These are phyloP conservation scores for Apamea crenata DNA, from an alignment of 2,888 invertebrate species.

Conservation along the genomic window DNA sequence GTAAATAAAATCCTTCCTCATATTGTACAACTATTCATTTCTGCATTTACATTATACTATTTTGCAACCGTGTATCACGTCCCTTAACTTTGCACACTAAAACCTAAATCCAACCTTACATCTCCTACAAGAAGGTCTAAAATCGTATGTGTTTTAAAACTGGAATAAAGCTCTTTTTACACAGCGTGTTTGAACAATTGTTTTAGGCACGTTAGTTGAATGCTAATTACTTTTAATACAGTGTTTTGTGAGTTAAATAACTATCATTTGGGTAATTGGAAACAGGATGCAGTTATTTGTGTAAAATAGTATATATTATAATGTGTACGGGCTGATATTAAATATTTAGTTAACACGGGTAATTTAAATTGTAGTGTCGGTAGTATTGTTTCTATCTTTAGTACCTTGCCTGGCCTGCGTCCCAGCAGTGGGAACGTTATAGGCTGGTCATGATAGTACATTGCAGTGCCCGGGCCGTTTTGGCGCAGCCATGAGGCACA, in stretches of 20 bases:
- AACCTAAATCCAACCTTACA: not conserved
- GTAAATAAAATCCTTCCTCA: constrained; percentile 35
- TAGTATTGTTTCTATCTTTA: not conserved
- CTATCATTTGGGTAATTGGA: constrained; percentile 60
- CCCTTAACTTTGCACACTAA: constrained; percentile 17
- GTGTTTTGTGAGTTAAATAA: constrained; percentile 61
- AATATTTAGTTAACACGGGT: not conserved
- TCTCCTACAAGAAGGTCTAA: not conserved
- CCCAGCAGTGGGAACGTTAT: too few relatives aligned
- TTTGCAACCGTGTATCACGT: constrained; percentile 37
- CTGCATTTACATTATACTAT: constrained; percentile 7
- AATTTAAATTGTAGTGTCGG: not conserved
- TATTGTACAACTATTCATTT: constrained; percentile 19
- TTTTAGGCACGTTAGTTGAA: constrained; percentile 62
- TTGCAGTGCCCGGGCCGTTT: too few relatives aligned
- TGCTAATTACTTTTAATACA: constrained; percentile 65
- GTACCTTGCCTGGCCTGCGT: too few relatives aligned
- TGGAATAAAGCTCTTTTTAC: constrained; percentile 11
- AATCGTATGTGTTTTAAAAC: not conserved
- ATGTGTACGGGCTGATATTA: not conserved
- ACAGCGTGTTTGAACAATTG: constrained; percentile 50
- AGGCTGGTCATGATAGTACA: too few relatives aligned
- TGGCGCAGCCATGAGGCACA: too few relatives aligned
- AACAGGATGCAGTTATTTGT: constrained; percentile 65
- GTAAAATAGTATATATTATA: constrained; percentile 38